A percentile compares a stretch with the other conserved stretches of the same genome.
Conservation (phyloP, 2,113 vertebrate genomes). For the Oryzias javanicus region DNA sequence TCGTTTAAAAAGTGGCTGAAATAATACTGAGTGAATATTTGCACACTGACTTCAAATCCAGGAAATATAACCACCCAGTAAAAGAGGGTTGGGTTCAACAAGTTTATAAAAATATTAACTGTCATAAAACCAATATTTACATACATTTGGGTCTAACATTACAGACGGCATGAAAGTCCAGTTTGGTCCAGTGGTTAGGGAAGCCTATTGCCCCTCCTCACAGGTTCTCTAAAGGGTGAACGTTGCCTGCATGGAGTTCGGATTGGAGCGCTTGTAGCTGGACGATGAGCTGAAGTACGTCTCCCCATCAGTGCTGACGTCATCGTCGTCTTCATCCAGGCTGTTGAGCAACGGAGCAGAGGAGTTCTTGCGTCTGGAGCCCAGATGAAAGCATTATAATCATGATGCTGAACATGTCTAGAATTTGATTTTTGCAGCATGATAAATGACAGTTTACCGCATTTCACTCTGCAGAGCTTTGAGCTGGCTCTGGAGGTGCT, state of each 20-base stretch:
- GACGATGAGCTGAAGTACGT: slow-evolving; percentile 85
- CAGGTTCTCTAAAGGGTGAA: slow-evolving; percentile 50
- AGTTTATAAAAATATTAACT: neutral
- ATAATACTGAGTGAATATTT: slow-evolving; percentile 57
- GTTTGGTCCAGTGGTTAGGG: slow-evolving; percentile 33
- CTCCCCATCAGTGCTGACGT: slow-evolving; percentile 88
- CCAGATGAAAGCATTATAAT: neutral
- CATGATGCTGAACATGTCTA: neutral
- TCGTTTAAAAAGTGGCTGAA: slow-evolving; percentile 34
- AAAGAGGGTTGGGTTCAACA: too few species aligned
- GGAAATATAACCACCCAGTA: neutral
- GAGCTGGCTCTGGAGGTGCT: slow-evolving; percentile 91
- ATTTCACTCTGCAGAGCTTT: slow-evolving; percentile 84
- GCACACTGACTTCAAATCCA: neutral
- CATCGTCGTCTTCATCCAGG: slow-evolving; percentile 79
- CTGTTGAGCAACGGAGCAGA: slow-evolving; percentile 82
- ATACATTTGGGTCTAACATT: slow-evolving; percentile 22
- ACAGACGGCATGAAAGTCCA: slow-evolving; percentile 9
- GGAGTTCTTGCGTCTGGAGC: slow-evolving; percentile 82
- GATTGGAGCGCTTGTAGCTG: slow-evolving; percentile 81
- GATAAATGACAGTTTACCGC: slow-evolving; percentile 75
- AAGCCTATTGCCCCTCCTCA: neutral
- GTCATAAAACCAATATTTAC: slow-evolving; percentile 7
- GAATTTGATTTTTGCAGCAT: neutral
- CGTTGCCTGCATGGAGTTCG: slow-evolving; percentile 69